These are phyloP conservation scores for Eupithecia inturbata DNA, from an alignment of 2,888 invertebrate species.

Conservation along the genomic window DNA sequence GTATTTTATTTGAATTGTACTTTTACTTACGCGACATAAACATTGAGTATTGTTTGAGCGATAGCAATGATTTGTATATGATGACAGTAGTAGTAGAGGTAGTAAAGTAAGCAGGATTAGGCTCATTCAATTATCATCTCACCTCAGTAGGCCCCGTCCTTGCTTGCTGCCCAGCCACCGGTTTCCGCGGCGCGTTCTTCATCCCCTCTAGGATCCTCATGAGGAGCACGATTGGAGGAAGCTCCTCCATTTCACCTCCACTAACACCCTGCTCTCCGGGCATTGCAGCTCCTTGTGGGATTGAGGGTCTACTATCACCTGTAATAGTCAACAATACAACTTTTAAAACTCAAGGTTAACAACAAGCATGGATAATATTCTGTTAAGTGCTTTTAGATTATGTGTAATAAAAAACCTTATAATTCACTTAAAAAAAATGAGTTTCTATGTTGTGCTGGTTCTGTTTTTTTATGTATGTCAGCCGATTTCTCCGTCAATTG, in stretches of 20 bases:
- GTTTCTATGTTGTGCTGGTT: too few species aligned
- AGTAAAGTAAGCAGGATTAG: too few species aligned
- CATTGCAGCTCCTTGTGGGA: conserved; percentile 96
- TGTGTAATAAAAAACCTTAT: too few species aligned
- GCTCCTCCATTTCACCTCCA: conserved; percentile 92
- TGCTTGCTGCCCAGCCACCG: conserved; percentile 52
- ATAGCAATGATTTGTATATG: too few species aligned
- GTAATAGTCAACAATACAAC: conserved; percentile 24
- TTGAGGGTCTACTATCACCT: conserved; percentile 94
- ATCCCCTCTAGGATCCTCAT: conserved; percentile 97
- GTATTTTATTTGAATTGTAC: too few species aligned
- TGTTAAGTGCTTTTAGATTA: too few species aligned
- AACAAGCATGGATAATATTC: not conserved
- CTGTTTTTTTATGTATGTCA: too few species aligned
- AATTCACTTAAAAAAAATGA: too few species aligned
- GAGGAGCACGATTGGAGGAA: conserved; percentile 96
- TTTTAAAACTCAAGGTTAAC: not conserved
- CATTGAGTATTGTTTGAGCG: too few species aligned
- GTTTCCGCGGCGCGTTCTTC: conserved; percentile 86
- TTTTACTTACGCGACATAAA: too few species aligned
- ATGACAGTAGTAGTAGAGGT: too few species aligned
- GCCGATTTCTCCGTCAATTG: too few species aligned
- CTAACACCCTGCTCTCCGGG: conserved; percentile 95
- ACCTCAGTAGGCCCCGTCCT: conserved; percentile 69
- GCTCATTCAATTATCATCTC: not conserved